A percentile compares a stretch with the other conserved stretches of the same genome.
Evolutionary conservation across 2,888 invertebrate genomes (phyloP).

Genomic region (Theodoxus fluviatilis): DNA sequence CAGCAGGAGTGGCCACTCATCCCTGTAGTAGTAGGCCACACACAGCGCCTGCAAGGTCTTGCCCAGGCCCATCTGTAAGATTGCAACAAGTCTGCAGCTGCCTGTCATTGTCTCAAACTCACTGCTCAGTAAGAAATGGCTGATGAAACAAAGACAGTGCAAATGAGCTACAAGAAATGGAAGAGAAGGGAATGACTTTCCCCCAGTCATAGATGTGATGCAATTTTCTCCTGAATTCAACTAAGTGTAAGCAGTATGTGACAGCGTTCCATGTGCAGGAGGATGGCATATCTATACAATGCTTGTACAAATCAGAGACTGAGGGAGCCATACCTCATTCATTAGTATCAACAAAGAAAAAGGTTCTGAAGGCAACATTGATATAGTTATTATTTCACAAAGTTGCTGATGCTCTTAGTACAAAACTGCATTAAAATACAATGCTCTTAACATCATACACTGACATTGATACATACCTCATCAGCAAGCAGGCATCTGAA

Average conservation of each 20-base stretch:
- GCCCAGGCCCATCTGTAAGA: constrained; percentile 66
- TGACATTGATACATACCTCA: constrained; percentile 47
- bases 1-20: constrained; percentile 62
- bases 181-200: too few relatives aligned
- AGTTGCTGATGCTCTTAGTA: background rate
- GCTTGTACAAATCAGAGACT: too few relatives aligned
- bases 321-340: too few relatives aligned
- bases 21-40: constrained; percentile 54
- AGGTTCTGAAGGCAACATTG: too few relatives aligned
- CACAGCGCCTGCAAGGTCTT: constrained; percentile 64
- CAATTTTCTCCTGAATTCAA: background rate
- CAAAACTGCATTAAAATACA: background rate
- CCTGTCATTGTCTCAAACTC: too few relatives aligned
- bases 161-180: too few relatives aligned
- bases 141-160: too few relatives aligned
- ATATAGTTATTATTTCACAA: too few relatives aligned
- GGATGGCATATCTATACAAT: background rate
- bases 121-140: too few relatives aligned
- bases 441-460: background rate
- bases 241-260: background rate
- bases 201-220: background rate
- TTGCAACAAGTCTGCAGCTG: too few relatives aligned
- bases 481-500: constrained; percentile 59
- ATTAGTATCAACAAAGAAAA: too few relatives aligned
- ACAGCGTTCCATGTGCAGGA: too few relatives aligned